These are phyloP conservation scores for Lysiphlebus fabarum DNA, from an alignment of 1,140 invertebrate species.

Conservation along the genomic window DNA sequence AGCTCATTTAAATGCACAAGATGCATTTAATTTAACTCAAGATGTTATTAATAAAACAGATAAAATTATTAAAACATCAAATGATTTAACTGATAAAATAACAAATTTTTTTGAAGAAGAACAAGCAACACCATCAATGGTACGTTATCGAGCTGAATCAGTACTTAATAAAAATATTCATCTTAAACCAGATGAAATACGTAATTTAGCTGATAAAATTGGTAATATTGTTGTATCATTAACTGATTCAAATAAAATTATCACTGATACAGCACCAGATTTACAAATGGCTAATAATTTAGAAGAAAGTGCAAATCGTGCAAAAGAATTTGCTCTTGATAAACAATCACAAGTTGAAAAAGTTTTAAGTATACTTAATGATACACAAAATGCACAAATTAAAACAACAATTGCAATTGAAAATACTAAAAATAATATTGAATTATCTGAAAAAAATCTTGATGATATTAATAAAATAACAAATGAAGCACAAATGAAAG, in stretches of 20 bases:
- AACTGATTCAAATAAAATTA: constrained; percentile 86
- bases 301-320: constrained; percentile 71
- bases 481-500: constrained; percentile 68
- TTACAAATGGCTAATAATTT: constrained; percentile 70
- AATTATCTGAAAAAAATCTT: constrained; percentile 71
- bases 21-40: constrained; percentile 59
- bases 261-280: constrained; percentile 79
- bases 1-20: constrained; percentile 60
- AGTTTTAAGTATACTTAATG: constrained; percentile 61
- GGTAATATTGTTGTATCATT: constrained; percentile 80
- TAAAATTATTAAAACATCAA: constrained; percentile 53
- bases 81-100: constrained; percentile 66
- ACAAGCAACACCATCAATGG: constrained; percentile 76
- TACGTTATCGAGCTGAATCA: constrained; percentile 73
- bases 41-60: constrained; percentile 61
- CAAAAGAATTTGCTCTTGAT: constrained; percentile 62
- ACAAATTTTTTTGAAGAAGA: constrained; percentile 72
- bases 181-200: constrained; percentile 81
- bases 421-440: constrained; percentile 76
- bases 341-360: constrained; percentile 38
- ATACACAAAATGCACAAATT: constrained; percentile 73
- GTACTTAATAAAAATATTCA: constrained; percentile 70
- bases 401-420: constrained; percentile 75
- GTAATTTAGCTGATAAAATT: constrained; percentile 76
- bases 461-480: constrained; percentile 69